phyloP scores from a whole-genome alignment of 2,888 invertebrate species.

The Rotaria sp. region DNA sequence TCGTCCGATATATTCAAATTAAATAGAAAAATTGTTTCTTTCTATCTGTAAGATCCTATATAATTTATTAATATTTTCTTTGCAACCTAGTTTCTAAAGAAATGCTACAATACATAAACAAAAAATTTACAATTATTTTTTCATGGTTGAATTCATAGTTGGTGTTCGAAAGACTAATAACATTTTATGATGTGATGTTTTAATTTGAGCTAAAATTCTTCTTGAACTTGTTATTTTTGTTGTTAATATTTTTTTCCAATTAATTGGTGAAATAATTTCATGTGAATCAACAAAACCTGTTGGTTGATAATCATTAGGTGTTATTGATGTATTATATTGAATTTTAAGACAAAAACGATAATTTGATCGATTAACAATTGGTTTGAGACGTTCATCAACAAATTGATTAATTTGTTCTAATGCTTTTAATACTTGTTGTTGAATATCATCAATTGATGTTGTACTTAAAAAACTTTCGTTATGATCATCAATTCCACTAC shows the following conservation, averaged over 20 bases:
- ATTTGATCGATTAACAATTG: neutral
- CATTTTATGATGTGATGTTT: neutral
- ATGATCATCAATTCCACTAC: neutral
- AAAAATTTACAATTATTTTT: neutral
- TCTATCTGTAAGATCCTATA: neutral
- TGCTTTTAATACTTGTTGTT: neutral
- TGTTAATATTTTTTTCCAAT: slow-evolving; percentile 28
- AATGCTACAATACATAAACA: neutral
- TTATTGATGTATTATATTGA: neutral
- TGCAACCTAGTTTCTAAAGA: neutral
- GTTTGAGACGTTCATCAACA: neutral
- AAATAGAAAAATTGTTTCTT: neutral
- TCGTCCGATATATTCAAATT: no score
- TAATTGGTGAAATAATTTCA: slow-evolving; percentile 28
- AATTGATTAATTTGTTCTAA: neutral
- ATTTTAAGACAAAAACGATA: slow-evolving; percentile 5
- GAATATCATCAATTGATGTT: neutral
- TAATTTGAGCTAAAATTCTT: neutral
- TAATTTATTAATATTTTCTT: neutral
- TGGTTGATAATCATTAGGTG: neutral
- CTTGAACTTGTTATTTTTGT: slow-evolving; percentile 31
- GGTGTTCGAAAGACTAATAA: neutral
- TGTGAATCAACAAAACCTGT: neutral
- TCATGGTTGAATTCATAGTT: neutral
- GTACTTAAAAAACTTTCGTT: neutral